These are phyloP conservation scores for Amblyornis subalaris DNA, from an alignment of 2,113 vertebrate genomes.

Conservation along the genomic window DNA sequence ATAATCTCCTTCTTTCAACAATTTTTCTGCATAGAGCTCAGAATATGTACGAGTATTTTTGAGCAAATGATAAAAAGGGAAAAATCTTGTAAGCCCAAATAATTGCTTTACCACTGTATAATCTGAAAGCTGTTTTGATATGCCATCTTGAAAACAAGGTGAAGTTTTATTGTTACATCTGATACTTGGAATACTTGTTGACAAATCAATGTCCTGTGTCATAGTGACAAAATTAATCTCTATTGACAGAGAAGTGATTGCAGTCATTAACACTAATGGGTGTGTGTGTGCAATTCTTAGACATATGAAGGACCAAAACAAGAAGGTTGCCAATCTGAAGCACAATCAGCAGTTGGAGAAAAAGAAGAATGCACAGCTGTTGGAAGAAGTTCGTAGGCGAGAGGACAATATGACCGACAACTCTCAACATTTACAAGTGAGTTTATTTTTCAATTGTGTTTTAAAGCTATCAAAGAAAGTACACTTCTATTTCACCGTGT, in stretches of 20 bases:
- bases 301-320: constrained; percentile 90
- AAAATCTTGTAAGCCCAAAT: not conserved
- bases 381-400: constrained; percentile 80
- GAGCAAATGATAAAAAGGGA: not conserved
- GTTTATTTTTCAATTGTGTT: not conserved
- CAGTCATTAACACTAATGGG: not conserved
- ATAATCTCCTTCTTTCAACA: not conserved
- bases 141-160: not conserved
- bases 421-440: constrained; percentile 86
- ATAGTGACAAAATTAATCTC: not conserved
- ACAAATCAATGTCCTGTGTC: not conserved
- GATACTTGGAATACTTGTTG: not conserved
- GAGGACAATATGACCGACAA: constrained; percentile 82
- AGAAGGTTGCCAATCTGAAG: constrained; percentile 90
- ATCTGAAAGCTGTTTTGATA: not conserved
- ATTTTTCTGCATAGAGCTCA: not conserved
- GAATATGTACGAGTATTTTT: not conserved
- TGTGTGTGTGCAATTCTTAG: constrained; percentile 71
- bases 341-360: constrained; percentile 85
- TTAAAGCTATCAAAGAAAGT: not conserved
- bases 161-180: not conserved
- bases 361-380: constrained; percentile 82
- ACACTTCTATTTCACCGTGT: not conserved
- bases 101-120: not conserved
- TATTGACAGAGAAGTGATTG: not conserved